These are phyloP conservation scores for Grus americana DNA, from an alignment of 2,113 vertebrate genomes.

Conservation along the genomic window DNA sequence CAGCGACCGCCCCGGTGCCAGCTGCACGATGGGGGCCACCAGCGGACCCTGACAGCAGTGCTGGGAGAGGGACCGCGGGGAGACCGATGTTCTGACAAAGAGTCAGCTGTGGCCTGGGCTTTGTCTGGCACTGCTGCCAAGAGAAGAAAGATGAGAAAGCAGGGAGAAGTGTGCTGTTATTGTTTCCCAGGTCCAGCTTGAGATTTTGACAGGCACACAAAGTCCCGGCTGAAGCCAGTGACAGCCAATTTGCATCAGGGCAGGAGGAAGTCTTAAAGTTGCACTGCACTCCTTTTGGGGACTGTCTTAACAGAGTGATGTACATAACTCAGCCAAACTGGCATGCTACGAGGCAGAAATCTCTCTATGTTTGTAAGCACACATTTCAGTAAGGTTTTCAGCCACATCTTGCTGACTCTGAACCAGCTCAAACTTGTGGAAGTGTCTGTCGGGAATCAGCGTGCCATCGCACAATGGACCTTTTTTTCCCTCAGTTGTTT, in stretches of 20 bases:
- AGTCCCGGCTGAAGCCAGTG: background rate
- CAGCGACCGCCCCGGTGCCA: background rate
- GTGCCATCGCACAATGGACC: accelerated
- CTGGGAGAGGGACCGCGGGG: accelerated
- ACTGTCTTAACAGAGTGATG: background rate
- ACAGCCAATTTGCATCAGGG: background rate
- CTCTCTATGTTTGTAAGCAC: background rate
- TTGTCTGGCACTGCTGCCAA: background rate
- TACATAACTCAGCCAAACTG: background rate
- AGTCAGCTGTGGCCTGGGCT: background rate
- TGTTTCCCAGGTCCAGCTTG: background rate
- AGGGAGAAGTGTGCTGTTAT: background rate
- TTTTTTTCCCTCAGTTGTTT: background rate
- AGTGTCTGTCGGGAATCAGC: accelerated
- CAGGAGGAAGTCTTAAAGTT: background rate
- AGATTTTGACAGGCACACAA: background rate
- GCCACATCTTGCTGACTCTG: background rate
- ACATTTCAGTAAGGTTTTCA: background rate
- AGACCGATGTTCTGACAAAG: background rate
- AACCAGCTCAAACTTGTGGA: background rate
- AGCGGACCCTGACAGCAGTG: accelerated
- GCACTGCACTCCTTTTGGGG: background rate
- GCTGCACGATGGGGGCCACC: accelerated
- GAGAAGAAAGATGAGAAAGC: background rate
- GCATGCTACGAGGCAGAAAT: background rate